Conservation (phyloP, 1,140 invertebrate species). For the Pollicipes pollicipes region DNA sequence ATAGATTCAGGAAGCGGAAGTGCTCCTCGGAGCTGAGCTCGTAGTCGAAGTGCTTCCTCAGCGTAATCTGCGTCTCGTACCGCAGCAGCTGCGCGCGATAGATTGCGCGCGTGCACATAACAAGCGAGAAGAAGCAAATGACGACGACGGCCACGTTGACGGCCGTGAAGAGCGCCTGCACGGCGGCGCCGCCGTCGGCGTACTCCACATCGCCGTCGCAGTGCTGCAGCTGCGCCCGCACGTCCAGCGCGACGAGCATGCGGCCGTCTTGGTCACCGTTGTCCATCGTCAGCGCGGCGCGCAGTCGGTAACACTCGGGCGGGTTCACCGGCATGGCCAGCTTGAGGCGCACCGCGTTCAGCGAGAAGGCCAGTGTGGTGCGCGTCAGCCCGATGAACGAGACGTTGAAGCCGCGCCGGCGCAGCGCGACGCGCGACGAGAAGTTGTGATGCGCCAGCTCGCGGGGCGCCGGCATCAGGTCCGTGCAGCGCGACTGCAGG, state of each 20-base stretch:
- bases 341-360: constrained; percentile 17
- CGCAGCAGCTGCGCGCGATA: constrained; percentile 71
- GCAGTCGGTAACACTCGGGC: constrained; percentile 19
- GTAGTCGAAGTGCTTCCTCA: constrained; percentile 46
- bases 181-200: constrained; percentile 11
- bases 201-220: constrained; percentile 63
- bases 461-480: too few relatives aligned
- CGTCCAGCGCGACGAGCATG: constrained; percentile 61
- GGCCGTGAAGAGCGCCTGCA: constrained; percentile 23
- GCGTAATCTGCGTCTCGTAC: constrained; percentile 59
- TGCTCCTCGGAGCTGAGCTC: constrained; percentile 55
- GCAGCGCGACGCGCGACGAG: constrained; percentile 10
- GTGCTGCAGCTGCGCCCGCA: constrained; percentile 50
- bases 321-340: constrained; percentile 14
- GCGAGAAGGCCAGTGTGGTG: constrained; percentile 14
- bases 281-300: constrained; percentile 50
- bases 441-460: background rate
- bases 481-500: background rate
- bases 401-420: constrained; percentile 13
- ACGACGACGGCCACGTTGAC: constrained; percentile 74
- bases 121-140: constrained; percentile 61
- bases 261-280: constrained; percentile 90
- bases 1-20: constrained; percentile 86
- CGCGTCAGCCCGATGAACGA: constrained; percentile 13
- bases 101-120: constrained; percentile 73